Conservation (phyloP, 2,888 invertebrate genomes). For the Eupithecia exiguata region DNA sequence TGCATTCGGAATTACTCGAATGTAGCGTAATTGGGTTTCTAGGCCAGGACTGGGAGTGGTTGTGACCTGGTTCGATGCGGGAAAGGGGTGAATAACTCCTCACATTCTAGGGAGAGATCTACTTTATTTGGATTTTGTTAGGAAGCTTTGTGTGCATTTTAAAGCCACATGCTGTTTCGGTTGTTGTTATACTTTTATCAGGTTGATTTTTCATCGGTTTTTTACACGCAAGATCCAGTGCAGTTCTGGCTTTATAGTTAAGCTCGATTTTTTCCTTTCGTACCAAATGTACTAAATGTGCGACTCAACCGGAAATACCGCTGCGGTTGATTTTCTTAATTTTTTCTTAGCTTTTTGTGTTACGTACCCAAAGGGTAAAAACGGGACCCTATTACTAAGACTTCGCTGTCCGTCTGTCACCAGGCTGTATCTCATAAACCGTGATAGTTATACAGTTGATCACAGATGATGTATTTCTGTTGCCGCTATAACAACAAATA, state of each 20-base stretch:
- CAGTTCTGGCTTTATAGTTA: no score
- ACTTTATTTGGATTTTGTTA: neutral
- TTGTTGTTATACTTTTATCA: neutral
- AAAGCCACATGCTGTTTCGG: neutral
- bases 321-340: neutral
- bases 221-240: neutral
- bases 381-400: no score
- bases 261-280: neutral
- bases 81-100: slow-evolving; percentile 23
- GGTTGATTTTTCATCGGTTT: neutral
- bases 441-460: no score
- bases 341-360: neutral
- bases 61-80: slow-evolving; percentile 31
- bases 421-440: no score
- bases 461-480: no score
- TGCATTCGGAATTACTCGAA: slow-evolving; percentile 28
- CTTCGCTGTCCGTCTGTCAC: no score
- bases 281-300: neutral
- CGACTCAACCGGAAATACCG: no score
- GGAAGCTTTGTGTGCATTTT: neutral
- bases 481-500: no score
- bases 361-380: no score
- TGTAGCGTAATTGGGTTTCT: slow-evolving; percentile 33
- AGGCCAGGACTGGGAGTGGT: slow-evolving; percentile 32
- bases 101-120: slow-evolving; percentile 21